Percentiles rank a stretch among this genome's conserved stretches.
phyloP scores from a whole-genome alignment of 2,113 vertebrate genomes.

The Corythaixoides concolor region DNA sequence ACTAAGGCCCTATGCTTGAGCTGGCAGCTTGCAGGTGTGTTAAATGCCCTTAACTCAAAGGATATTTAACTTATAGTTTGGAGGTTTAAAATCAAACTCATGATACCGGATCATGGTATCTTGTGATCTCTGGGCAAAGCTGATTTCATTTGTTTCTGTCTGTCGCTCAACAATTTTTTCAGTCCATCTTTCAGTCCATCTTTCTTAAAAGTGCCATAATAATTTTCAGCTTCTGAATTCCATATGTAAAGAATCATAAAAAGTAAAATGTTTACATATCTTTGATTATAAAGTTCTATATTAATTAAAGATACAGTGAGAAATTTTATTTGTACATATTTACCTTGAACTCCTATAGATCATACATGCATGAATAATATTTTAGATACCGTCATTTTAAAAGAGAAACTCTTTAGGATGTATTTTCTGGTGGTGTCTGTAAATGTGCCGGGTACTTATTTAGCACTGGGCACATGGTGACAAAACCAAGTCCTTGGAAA shows the following conservation, averaged over 20 bases:
- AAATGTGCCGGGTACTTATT: not conserved
- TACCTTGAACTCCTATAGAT: not conserved
- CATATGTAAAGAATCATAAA: not conserved
- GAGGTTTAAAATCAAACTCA: not conserved
- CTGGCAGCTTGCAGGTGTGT: not conserved
- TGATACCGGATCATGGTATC: rapidly evolving
- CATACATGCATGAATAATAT: rapidly evolving
- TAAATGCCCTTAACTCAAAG: not conserved
- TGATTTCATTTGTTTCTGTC: not conserved
- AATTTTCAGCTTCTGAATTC: not conserved
- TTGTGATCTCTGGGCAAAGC: not conserved
- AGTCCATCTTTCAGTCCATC: not conserved
- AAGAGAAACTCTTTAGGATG: not conserved
- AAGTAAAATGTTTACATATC: not conserved
- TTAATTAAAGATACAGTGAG: not conserved
- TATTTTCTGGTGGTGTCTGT: not conserved
- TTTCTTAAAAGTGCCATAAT: not conserved
- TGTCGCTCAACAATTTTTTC: not conserved
- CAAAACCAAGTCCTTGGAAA: slow-evolving; percentile 29
- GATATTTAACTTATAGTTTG: not conserved
- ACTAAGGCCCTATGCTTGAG: not conserved
- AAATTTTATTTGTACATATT: not conserved
- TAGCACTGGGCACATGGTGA: not conserved
- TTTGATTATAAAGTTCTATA: not conserved
- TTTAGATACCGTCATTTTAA: not conserved